Evolutionary conservation across 2,113 vertebrate genomes (phyloP).

Genomic region (Actenoides hombroni): DNA sequence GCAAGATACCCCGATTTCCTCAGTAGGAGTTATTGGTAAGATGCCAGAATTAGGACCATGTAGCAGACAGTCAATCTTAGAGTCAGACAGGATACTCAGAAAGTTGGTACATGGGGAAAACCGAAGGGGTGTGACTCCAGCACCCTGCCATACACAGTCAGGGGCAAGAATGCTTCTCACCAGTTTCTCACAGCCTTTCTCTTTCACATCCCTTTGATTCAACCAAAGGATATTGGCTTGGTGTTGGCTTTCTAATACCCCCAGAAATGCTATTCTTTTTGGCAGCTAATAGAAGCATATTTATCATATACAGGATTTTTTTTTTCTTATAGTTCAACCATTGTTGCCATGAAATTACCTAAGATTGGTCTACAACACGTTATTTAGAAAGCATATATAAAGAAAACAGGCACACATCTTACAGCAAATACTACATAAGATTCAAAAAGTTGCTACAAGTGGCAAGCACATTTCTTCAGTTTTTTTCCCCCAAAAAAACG

Average conservation of each 20-base stretch:
- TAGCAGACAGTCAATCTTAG: neutral
- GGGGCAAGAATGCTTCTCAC: neutral
- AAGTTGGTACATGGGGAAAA: neutral
- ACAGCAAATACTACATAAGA: neutral
- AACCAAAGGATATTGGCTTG: neutral
- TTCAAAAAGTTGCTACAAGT: neutral
- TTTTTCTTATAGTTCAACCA: neutral
- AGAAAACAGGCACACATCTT: neutral
- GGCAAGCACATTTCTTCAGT: neutral
- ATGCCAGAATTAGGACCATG: neutral
- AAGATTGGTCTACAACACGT: neutral
- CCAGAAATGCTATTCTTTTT: neutral
- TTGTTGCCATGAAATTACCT: neutral
- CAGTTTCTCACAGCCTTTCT: neutral
- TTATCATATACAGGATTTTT: neutral
- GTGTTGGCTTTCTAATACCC: neutral
- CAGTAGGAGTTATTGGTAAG: neutral
- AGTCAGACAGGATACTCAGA: neutral
- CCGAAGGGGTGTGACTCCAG: neutral
- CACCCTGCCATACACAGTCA: neutral
- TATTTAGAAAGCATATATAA: neutral
- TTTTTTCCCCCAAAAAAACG: neutral
- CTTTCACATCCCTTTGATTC: neutral
- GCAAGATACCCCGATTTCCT: neutral
- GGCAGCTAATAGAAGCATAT: neutral